Base-by-base conservation (phyloP, 2,888 invertebrate genomes). In the Apamea anceps region DNA sequence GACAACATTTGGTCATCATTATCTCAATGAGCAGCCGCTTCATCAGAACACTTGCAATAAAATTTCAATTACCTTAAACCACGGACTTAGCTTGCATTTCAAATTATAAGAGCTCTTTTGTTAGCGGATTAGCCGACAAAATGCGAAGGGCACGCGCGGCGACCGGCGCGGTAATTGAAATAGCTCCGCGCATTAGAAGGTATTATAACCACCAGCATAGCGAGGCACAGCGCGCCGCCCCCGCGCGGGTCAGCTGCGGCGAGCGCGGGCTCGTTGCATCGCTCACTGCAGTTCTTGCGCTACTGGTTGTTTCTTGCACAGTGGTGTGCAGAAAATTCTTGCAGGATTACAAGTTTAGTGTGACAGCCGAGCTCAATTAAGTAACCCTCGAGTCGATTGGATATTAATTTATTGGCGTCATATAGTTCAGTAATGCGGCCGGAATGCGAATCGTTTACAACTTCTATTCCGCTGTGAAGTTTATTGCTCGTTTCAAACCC, bases 381-480 rank as follows among this genome's bases (percentile, higher is more conserved):
- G 91, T 92, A 92, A 91, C 93, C 94, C 93, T 90, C 92, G 91
- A 92, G 91, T 92, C 93, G 93, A 94, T 94, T 93, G 91, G 92
- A 92, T 93, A 94, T 94, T 94, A 94, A 94, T 94, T 92, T 94
- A 94, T 93, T 93, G 93, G 91, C 90, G 90, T 91, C 92, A 90
- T 91, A 91, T 88, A 88, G 87, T 87, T 85, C 81, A 73, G 84
- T 79, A 86, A 87, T 83, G 86, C 79, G 82, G 79, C 60, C 71
- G 87, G 88, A 86, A 89, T 89, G 86, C 74, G 63, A 75, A 84
- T 78, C 75, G 71, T 72, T 88, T 72, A 63, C 74, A 66, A 76
- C 66, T 79, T 75, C 72, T 78, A 67, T 48, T 77, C 51, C 45
- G 51, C 62, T n/a, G 18, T 37, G 28, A 72, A 65, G 72, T 78